Evolutionary conservation across 2,888 invertebrate species (phyloP), one percentile per base, ranked within the genome.

Genomic region (Epinotia ramella): DNA sequence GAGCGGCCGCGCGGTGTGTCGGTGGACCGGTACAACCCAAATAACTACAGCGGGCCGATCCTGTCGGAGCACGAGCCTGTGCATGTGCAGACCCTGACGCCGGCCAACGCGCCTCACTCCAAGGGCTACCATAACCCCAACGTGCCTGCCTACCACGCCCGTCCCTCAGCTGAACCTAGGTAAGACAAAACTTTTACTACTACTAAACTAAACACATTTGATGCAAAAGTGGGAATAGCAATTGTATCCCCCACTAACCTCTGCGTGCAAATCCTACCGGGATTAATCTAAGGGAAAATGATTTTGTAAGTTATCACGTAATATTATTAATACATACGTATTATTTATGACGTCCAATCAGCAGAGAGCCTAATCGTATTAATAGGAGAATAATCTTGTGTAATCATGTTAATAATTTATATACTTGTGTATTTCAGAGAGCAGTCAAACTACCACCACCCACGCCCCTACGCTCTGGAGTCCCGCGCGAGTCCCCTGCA

Each of bases 131-230:
- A 93, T 81, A 93, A 93, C 85, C 94, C 91, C n/a, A 91, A 87
- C 77, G 91, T 91, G 83, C 94, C 92, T 87, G 95, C 90, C 84
- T 95, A 89, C 83, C 94, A 90, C 81, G 86, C 88, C 77, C 93
- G 91, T 87, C 90, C 91, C 83, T 93, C 94, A 84, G 93, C 89
- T 86, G 94, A 94, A 91, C 90, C 92, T 81, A 92, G 93, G 94
- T 93, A 80, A 87, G 84, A 16, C 16, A 20, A 20, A 4, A 57
- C 57, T 57, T 7, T 18, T 49, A 16, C 9, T 20, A 28, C 28
- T 56, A 18, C 9, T 33, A 33, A 16, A 33, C 12, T 16, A 16
- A 28, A 28, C 40, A 7, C 33, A 6, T 7, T 33, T 33, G 33
- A 33, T 33, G 33, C 33, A 33, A n/a, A n/a, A 33, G 33, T 33